These are phyloP conservation scores for Chironomus striatipennis DNA, from an alignment of 1,140 invertebrate genomes.

Conservation along the genomic window DNA sequence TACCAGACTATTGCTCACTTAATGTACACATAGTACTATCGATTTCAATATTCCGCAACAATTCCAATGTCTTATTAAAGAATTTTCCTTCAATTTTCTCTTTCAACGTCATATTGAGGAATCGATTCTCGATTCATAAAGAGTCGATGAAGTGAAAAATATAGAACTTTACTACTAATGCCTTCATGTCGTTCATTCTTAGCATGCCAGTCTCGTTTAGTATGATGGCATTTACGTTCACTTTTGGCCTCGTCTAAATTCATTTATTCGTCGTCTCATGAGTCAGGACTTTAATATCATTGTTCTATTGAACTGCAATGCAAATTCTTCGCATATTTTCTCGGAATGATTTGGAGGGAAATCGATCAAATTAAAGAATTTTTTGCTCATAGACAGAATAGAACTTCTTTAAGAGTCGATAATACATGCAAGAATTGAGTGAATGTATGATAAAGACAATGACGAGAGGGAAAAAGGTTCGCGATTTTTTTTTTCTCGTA, in stretches of 20 bases:
- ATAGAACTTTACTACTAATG: too few species aligned
- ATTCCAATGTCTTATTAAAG: neutral
- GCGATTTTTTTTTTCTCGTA: neutral
- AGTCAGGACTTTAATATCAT: too few species aligned
- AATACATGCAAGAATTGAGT: neutral
- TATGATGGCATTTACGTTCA: conserved; percentile 12
- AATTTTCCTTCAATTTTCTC: neutral
- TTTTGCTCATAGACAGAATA: too few species aligned
- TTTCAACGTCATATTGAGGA: neutral
- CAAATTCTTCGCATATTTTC: too few species aligned
- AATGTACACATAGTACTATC: neutral
- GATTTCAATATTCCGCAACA: neutral
- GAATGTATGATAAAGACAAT: neutral
- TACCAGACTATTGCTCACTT: neutral
- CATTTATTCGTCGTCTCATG: neutral
- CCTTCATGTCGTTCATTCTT: neutral
- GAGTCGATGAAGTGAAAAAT: too few species aligned
- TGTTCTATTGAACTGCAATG: too few species aligned
- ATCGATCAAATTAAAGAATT: neutral
- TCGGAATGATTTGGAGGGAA: neutral
- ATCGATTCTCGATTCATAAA: neutral
- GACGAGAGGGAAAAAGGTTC: neutral
- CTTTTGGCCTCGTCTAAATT: neutral
- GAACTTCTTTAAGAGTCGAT: neutral
- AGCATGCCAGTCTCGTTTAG: conserved; percentile 1